Conservation (phyloP, 30 jellyfish, hydroid and myxozoan genomes). For the Chironex yamaguchii region DNA sequence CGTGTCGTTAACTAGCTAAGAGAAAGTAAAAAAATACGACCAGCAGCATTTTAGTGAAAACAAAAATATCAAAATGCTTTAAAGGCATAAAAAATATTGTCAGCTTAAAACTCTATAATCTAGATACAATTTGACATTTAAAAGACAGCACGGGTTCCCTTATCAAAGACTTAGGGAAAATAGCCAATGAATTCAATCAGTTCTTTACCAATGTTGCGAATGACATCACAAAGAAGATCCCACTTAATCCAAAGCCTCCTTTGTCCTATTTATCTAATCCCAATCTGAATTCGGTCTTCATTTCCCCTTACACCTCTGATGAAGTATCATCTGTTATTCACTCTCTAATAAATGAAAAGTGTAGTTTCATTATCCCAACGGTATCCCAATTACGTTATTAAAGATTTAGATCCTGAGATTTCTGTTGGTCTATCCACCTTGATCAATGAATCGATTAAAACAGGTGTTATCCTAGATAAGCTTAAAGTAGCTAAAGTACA, state of each 20-base stretch:
- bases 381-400: constrained; percentile 17
- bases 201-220: constrained; percentile 48
- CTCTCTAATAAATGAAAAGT: background rate
- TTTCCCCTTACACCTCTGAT: constrained; percentile 48
- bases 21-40: constrained; percentile 16
- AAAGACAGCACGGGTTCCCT: constrained; percentile 28
- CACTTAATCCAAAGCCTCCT: constrained; percentile 50
- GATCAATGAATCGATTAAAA: constrained; percentile 9
- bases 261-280: constrained; percentile 46
- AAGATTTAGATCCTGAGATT: constrained; percentile 5
- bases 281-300: constrained; percentile 27
- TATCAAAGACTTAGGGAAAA: constrained; percentile 32
- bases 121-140: constrained; percentile 44
- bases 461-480: constrained; percentile 37
- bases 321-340: too few species aligned
- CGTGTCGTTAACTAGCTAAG: constrained; percentile 52
- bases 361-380: too few species aligned
- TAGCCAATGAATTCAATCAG: constrained; percentile 34
- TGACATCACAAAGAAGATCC: constrained; percentile 58
- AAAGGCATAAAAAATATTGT: constrained; percentile 31
- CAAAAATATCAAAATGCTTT: constrained; percentile 44
- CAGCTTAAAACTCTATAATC: constrained; percentile 20
- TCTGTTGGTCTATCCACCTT: constrained; percentile 14
- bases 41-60: constrained; percentile 17
- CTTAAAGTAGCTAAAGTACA: constrained; percentile 48